Evolutionary conservation across 2,888 invertebrate species (phyloP), one percentile per base, ranked within the genome.

Genomic region (Morpho deidamia): DNA sequence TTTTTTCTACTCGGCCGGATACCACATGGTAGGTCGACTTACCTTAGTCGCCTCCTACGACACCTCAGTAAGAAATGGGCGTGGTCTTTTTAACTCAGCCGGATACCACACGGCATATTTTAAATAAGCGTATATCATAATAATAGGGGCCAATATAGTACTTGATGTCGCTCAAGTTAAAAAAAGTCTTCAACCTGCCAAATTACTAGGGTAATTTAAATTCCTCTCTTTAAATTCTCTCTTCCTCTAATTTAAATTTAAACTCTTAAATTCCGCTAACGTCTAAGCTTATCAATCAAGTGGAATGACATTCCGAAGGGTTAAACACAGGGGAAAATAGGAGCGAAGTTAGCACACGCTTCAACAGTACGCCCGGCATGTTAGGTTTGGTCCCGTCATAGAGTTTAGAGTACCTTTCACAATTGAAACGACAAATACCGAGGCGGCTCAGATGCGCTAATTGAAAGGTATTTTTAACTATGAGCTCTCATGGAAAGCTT

Each of bases 361-460:
- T 69, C 66, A 74, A 65, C 65, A 79, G 82, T 74, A 84, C 78
- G 78, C 67, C 50, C 69, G 75, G 84, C 81, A 87, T 84, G 83
- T 79, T 74, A 82, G 83, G 74, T 78, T 78, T 70, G 74, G 70
- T 62, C 73, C 70, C 72, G 76, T 78, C 83, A 81, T 82, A 85
- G 81, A 78, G 76, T 71, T 77, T 71, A 67, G 77, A 82, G 80
- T 77, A 77, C 77, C 75, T 83, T 82, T 78, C 72, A 74, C 82
- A 87, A 85, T 86, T 81, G 80, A 83, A 83, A 83, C 76, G 80
- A 81, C 81, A 85, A 83, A 85, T 78, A 83, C 68, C 71, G 72
- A 70, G 72, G 70, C 69, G 65, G 69, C 69, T 64, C 63, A 60
- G 65, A 64, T 64, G 70, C 68, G 72, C 68, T 81, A 81, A 81